Conservation (phyloP, 2,888 invertebrate species). For the Nipponacmea schrenckii region DNA sequence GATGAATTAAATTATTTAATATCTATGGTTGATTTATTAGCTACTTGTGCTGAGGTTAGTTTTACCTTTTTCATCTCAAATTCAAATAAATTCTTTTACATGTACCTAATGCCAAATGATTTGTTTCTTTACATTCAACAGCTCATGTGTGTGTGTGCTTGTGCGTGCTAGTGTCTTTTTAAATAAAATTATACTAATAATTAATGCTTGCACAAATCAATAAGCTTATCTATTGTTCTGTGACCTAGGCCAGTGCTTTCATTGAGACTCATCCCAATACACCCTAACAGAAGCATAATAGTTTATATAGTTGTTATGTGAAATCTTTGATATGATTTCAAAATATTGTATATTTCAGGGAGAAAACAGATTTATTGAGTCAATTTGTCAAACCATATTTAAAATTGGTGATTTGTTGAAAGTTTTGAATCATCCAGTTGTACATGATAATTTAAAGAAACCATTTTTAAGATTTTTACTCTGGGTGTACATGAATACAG, state of each 20-base stretch:
- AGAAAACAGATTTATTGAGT: slow-evolving; percentile 67
- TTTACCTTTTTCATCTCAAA: background rate
- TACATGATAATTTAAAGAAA: slow-evolving; percentile 60
- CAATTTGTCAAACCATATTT: slow-evolving; percentile 67
- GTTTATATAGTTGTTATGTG: too few relatives aligned
- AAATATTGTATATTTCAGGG: slow-evolving; percentile 44
- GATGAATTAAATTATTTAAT: slow-evolving; percentile 53
- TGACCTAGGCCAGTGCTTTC: too few relatives aligned
- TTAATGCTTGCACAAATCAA: too few relatives aligned
- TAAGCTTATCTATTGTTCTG: too few relatives aligned
- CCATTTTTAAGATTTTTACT: slow-evolving; percentile 64
- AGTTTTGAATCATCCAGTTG: slow-evolving; percentile 54
- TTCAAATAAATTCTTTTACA: background rate
- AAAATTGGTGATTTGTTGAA: slow-evolving; percentile 60
- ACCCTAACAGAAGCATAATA: too few relatives aligned
- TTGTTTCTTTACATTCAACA: too few relatives aligned
- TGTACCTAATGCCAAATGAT: too few relatives aligned
- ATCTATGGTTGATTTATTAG: slow-evolving; percentile 63
- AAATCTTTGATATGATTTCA: too few relatives aligned
- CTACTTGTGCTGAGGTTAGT: slow-evolving; percentile 65
- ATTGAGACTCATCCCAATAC: too few relatives aligned
- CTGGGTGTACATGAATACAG: slow-evolving; percentile 66
- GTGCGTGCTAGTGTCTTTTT: too few relatives aligned
- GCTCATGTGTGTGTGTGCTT: too few relatives aligned
- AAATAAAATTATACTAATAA: too few relatives aligned